Percentiles rank a stretch among this genome's conserved stretches.
Evolutionary conservation across 92 coral and sea anemone species (phyloP).

Genomic region (Porites lobata): DNA sequence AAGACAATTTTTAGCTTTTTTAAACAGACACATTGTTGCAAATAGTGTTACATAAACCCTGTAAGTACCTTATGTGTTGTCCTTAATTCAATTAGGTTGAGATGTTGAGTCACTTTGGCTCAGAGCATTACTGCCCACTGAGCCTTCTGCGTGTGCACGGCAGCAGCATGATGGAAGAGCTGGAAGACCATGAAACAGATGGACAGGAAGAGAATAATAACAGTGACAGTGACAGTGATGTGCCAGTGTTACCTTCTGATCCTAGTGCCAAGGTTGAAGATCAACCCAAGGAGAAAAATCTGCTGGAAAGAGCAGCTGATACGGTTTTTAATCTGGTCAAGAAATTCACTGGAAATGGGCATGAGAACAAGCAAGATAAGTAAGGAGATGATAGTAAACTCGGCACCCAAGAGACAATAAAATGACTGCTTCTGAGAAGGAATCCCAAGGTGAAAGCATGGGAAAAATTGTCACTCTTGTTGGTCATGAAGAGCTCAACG

Average conservation of each 20-base stretch:
- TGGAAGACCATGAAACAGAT: constrained; percentile 94
- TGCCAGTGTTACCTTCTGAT: constrained; percentile 77
- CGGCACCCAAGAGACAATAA: neutral
- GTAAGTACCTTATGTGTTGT: too few relatives aligned
- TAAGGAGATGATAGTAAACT: neutral
- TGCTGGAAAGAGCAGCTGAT: constrained; percentile 91
- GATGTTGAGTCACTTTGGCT: constrained; percentile 96
- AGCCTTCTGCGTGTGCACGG: constrained; percentile 95
- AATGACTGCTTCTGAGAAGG: constrained; percentile 12
- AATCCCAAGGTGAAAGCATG: constrained; percentile 44
- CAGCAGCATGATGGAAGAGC: constrained; percentile 96
- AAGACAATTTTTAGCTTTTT: too few relatives aligned
- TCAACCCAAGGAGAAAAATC: constrained; percentile 58
- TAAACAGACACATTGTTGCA: too few relatives aligned
- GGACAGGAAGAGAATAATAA: constrained; percentile 77
- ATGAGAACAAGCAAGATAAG: constrained; percentile 13
- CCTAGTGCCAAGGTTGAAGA: constrained; percentile 82
- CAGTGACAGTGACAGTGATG: constrained; percentile 71
- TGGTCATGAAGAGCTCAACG: constrained; percentile 74
- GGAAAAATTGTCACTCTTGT: constrained; percentile 82
- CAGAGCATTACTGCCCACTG: constrained; percentile 99
- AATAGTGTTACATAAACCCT: too few relatives aligned
- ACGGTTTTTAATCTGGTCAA: constrained; percentile 90
- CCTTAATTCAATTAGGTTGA: constrained; percentile 76
- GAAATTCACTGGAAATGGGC: constrained; percentile 79